A percentile compares a stretch with the other conserved stretches of the same genome.
Conservation (phyloP, 2,888 invertebrate genomes). For the Ischnus inquisitorius region DNA sequence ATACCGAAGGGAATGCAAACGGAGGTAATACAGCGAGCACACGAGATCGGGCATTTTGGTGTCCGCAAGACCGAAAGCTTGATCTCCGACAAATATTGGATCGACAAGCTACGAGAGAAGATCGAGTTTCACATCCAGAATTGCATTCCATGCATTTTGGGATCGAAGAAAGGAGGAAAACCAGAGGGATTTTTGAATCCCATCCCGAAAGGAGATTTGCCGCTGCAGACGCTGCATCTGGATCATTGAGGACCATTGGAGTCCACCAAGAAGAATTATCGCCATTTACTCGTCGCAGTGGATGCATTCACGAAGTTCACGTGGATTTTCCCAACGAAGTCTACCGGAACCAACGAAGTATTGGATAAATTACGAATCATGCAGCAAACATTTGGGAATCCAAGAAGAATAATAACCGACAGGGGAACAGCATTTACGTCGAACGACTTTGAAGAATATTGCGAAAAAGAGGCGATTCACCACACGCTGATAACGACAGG, state of each 20-base stretch:
- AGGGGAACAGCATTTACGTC: slow-evolving; percentile 71
- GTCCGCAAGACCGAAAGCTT: slow-evolving; percentile 57
- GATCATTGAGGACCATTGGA: no score
- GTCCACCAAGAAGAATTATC: no score
- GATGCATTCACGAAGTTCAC: no score
- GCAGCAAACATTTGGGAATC: slow-evolving; percentile 71
- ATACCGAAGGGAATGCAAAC: no score
- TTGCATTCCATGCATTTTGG: slow-evolving; percentile 76
- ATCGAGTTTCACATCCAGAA: slow-evolving; percentile 60
- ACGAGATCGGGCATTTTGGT: slow-evolving; percentile 64
- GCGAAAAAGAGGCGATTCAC: slow-evolving; percentile 47
- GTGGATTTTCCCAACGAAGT: no score
- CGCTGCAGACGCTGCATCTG: no score
- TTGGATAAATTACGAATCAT: no score
- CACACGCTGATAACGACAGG: slow-evolving; percentile 76
- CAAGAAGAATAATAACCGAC: slow-evolving; percentile 66
- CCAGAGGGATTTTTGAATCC: slow-evolving; percentile 74
- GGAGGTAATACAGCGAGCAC: slow-evolving; percentile 56
- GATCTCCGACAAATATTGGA: slow-evolving; percentile 64
- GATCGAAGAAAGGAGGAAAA: slow-evolving; percentile 75
- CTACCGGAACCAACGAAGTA: no score
- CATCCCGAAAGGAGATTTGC: no score
- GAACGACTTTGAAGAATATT: slow-evolving; percentile 53
- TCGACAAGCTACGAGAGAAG: slow-evolving; percentile 62
- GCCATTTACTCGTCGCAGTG: no score